These are phyloP conservation scores for Podotricha telesiphe DNA, from an alignment of 2,888 invertebrate genomes.

Conservation along the genomic window DNA sequence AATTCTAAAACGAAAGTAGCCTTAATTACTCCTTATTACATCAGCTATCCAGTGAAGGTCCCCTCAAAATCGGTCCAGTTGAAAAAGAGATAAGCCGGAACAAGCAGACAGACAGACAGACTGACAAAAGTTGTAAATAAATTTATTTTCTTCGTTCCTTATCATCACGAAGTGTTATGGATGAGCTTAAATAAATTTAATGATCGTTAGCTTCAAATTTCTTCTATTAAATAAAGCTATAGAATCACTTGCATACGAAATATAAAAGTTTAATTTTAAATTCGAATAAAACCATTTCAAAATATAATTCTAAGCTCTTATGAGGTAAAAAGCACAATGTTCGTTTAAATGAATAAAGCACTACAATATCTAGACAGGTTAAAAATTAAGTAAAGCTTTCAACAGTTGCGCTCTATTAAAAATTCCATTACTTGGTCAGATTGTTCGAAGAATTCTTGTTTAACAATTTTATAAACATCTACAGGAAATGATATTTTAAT, in stretches of 20 bases:
- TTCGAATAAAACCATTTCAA: not conserved
- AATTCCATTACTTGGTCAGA: slow-evolving; percentile 40
- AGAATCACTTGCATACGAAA: not conserved
- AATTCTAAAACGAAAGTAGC: no score
- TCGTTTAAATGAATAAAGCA: slow-evolving; percentile 27
- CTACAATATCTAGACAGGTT: slow-evolving; percentile 29
- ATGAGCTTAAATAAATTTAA: no score
- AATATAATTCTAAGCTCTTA: slow-evolving; percentile 2
- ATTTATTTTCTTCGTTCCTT: no score
- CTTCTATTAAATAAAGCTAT: no score
- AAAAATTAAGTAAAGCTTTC: slow-evolving; percentile 37
- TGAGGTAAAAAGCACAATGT: slow-evolving; percentile 14
- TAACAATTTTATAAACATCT: not conserved
- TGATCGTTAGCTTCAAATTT: no score
- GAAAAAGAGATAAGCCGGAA: no score
- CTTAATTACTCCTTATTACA: no score
- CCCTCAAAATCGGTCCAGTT: no score
- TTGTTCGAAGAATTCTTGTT: slow-evolving; percentile 25
- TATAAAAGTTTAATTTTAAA: not conserved
- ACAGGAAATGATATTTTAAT: not conserved
- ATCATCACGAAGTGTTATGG: no score
- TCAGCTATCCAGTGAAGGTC: no score
- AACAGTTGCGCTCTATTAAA: slow-evolving; percentile 37
- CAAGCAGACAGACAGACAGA: no score
- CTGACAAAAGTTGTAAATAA: no score